Conservation (phyloP, 2,113 vertebrate species). For the Bubalus kerabau region DNA sequence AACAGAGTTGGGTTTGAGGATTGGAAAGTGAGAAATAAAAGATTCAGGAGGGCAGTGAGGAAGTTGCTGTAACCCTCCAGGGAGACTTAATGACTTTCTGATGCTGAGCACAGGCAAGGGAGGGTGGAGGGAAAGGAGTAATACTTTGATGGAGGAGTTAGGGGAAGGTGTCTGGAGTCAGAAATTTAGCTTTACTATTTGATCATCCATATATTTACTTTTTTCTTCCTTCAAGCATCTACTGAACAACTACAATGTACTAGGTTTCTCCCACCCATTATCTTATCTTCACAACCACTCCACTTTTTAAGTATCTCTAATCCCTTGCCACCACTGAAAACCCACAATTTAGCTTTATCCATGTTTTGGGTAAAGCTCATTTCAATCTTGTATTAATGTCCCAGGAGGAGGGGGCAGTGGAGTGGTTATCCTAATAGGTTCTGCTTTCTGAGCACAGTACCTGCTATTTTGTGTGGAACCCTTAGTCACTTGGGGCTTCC, state of each 20-base stretch:
- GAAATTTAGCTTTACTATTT: slow-evolving; percentile 12
- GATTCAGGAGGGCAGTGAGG: not conserved
- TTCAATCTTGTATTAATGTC: not conserved
- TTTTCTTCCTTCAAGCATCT: not conserved
- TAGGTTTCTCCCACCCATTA: not conserved
- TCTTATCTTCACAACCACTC: not conserved
- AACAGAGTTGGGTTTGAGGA: not conserved
- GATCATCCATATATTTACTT: not conserved
- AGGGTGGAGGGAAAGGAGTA: not conserved
- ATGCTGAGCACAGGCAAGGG: not conserved
- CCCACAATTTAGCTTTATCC: not conserved
- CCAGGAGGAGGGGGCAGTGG: not conserved
- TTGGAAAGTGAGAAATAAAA: not conserved
- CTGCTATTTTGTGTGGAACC: not conserved
- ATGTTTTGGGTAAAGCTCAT: not conserved
- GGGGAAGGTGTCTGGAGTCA: not conserved
- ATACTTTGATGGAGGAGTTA: not conserved
- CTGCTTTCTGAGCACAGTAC: not conserved
- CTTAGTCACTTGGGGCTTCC: not conserved
- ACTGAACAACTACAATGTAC: not conserved
- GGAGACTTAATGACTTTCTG: not conserved
- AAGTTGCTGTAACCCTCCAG: not conserved
- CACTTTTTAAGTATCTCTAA: not conserved
- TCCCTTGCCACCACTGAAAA: not conserved
- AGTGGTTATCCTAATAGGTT: not conserved